These are phyloP conservation scores for Mastomys coucha DNA, from an alignment of 2,113 vertebrate genomes.

Conservation along the genomic window DNA sequence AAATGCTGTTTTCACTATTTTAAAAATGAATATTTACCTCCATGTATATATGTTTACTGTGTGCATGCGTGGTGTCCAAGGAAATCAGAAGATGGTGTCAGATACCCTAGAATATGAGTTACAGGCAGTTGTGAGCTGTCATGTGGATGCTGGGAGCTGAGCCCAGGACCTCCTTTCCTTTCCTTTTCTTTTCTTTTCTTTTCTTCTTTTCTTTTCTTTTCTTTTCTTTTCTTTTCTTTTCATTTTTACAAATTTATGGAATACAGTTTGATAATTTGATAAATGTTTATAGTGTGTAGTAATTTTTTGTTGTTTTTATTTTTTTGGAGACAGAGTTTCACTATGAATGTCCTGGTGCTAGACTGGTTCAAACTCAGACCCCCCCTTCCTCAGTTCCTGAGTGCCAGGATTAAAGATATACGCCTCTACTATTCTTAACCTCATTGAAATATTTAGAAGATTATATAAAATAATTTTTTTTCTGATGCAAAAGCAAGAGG, in stretches of 20 bases:
- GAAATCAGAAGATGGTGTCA: neutral
- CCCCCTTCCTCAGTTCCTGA: neutral
- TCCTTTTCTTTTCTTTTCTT: neutral
- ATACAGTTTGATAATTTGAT: neutral
- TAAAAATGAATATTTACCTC: neutral
- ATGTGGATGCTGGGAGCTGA: neutral
- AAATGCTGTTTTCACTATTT: neutral
- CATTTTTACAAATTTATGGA: neutral
- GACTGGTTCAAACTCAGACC: neutral
- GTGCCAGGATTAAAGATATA: neutral
- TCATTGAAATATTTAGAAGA: neutral
- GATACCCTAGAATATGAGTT: neutral
- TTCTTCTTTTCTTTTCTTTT: neutral
- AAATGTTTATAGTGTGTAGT: neutral
- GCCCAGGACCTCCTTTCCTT: neutral
- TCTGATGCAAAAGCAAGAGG: too few species aligned
- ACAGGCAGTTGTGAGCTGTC: neutral
- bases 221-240: neutral
- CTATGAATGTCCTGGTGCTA: neutral
- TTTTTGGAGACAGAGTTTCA: neutral
- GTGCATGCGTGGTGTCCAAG: neutral
- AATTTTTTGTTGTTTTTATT: neutral
- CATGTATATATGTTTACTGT: neutral
- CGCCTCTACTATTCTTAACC: neutral
- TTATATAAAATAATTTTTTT: neutral